Evolutionary conservation across 2,113 vertebrate genomes (phyloP), one percentile per base, ranked within the genome.

Genomic region (Melanerpes aurifrons): DNA sequence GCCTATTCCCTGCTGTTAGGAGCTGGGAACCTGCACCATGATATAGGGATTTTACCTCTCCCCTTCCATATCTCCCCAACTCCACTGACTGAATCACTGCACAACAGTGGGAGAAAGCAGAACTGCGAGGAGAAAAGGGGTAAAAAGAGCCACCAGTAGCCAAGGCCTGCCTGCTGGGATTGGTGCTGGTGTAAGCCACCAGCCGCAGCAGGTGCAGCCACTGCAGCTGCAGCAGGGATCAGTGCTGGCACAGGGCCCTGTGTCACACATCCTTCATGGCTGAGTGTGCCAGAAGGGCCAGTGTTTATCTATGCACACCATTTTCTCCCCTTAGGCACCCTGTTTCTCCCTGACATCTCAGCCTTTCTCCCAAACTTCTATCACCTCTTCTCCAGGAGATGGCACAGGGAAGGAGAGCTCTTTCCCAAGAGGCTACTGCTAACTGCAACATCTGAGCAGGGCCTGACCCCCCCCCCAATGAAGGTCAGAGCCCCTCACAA

Each of bases 301-400:
- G 2, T 28, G 56, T 76, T 92, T 85, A 91, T 92, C 94, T 95
- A 91, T 95, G 94, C 96, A 96, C 93, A 91, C 93, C 85, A n/a
- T 87, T 87, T 81, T 47, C 83, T 74, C 82, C 82, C 93, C 88
- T 86, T 10, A 25, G 80, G 72, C 83, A 48, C 79, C 86, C 91
- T 20, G 6, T 56, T 70, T 43, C 74, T 87, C 92, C 92, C 88
- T 7, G 1, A 12, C 53, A 70, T 47, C 78, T 74, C 84, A 48
- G 84, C 89, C 85, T 86, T 73, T 73, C 89, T 89, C 78, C 67
- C 68, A 5, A 0, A 12, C 56, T 19, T 37, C 9, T 40, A 3
- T 31, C 47, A 3, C 59, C 61, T 73, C 89, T 59, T 9, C 26
- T 56, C 15, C 0, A 2, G 89, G 91, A 68, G 84, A 75, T 54